Conservation (phyloP, 2,888 invertebrate species). For the Drosophila suboccidentalis region DNA sequence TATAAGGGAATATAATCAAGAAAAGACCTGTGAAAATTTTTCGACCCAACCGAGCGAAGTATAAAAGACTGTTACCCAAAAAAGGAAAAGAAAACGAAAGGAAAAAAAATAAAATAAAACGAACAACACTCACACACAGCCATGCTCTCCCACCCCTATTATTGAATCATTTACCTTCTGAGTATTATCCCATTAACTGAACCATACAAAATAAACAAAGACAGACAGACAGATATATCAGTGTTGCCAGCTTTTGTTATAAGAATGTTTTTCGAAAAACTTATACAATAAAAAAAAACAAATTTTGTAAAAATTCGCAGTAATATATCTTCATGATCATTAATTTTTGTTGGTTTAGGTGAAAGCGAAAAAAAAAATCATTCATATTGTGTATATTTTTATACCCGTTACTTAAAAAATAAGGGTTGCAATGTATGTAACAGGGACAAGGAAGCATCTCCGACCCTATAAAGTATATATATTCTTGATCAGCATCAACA, state of each 20-base stretch:
- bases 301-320: no score
- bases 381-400: no score
- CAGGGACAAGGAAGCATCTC: no score
- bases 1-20: constrained; percentile 12
- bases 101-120: constrained; percentile 3
- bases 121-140: constrained; percentile 21
- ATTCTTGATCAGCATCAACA: no score
- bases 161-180: constrained; percentile 43
- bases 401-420: no score
- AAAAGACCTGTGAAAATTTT: constrained; percentile 40
- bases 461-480: no score
- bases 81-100: neutral
- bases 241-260: neutral
- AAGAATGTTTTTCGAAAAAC: no score
- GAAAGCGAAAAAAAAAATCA: no score
- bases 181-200: constrained; percentile 46
- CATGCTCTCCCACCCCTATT: constrained; percentile 10
- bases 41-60: constrained; percentile 54
- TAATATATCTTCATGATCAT: no score
- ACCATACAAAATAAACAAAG: constrained; percentile 1
- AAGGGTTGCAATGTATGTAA: no score
- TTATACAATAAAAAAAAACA: no score
- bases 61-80: constrained; percentile 61
- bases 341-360: no score
- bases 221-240: constrained; percentile 9